Base-by-base conservation (phyloP, 2,113 vertebrate species). In the western clawed frog (Xenopus tropicalis) region DNA sequence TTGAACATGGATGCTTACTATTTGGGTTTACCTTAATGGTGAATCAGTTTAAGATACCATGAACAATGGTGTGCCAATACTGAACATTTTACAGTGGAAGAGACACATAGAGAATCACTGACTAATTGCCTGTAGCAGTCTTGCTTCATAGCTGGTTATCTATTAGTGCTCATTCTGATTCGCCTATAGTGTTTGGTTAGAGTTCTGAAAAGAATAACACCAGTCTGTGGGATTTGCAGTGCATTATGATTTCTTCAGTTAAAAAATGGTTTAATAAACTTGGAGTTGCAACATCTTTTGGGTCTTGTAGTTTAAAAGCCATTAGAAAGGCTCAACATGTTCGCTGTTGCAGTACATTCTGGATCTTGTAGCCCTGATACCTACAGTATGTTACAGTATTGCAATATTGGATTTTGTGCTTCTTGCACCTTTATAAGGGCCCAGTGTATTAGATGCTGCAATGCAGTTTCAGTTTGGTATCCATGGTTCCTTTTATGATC, bases 221-320 rank as follows among this genome's bases (percentile, higher is more conserved):
- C 42, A 44, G 8, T 75, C 37, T 69, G 51, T 22, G 46, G 37
- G 59, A 67, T 58, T 42, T 52, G 48, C 65, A 69, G 44, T 62
- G 57, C 57, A 54, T 68, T 68, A 44, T n/a, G 58, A 19, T 52
- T 59, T 65, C 44, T 68, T 56, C 72, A 68, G 54, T 74, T 72
- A 61, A 57, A n/a, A 44, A 66, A 57, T 59, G 22, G 16, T 59
- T 24, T 20, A 23, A 25, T 67, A 37, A 62, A 22, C 29, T 51
- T 61, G 43, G 56, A 69, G 59, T 74, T 62, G 17, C 46, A 62
- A 63, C 21, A 67, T 67, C 16, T 69, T 63, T 14, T 56, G 66
- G 68, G 66, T 61, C 68, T 69, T 69, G 66, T 69, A 69, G 66
- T 75, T 54, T 22, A 69, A 62, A 69, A 62, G 73, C 66, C 66